Evolutionary conservation across 2,888 invertebrate species (phyloP), one percentile per base, ranked within the genome.

Genomic region (Zhuqinia jingwanae): DNA sequence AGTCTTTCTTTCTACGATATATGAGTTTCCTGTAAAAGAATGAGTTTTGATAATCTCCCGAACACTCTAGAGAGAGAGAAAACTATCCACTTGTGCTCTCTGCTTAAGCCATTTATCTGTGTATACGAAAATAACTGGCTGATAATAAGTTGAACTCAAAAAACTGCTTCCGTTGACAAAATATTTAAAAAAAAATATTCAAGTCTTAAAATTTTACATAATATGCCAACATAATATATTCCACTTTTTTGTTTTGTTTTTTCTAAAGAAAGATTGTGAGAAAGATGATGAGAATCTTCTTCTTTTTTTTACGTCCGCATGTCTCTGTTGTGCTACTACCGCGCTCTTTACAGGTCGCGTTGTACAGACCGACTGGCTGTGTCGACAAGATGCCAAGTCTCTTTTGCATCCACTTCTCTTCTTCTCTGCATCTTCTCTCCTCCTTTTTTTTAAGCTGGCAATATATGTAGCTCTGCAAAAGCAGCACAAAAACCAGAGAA

Each of bases 371-470:
- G 68, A 80, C 80, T 80, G 68, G 68, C 25, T 47, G 36, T 27
- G 56, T 63, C 80, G 68, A 68, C 36, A 42, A 80, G 80, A 80
- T 80, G 80, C 80, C 36, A 80, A 68, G 53, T 70, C 56, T 30
- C 68, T 80, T 80, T 80, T 80, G 47, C 78, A 60, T 73, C 73
- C 10, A 5, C 47, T 65, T 65, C 80, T 80, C 27, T n/a, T n/a
- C n/a, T n/a, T n/a, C n/a, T 68, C 68, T 53, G 36, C 36, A 36
- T 63, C n/a, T 22, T 68, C 20, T 13, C n/a, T n/a, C n/a, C n/a
- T n/a, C n/a, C n/a, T n/a, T n/a, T 60, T 60, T 60, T 60, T 60
- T 60, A 53, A 53, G 17, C 53, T 5, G 2, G 53, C 6, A 15
- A 50, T 50, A 13, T 13, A 15, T 5, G 8, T 13, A 50, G 13